Conservation (phyloP, 2,888 invertebrate species). For the Brachylomia viminalis region DNA sequence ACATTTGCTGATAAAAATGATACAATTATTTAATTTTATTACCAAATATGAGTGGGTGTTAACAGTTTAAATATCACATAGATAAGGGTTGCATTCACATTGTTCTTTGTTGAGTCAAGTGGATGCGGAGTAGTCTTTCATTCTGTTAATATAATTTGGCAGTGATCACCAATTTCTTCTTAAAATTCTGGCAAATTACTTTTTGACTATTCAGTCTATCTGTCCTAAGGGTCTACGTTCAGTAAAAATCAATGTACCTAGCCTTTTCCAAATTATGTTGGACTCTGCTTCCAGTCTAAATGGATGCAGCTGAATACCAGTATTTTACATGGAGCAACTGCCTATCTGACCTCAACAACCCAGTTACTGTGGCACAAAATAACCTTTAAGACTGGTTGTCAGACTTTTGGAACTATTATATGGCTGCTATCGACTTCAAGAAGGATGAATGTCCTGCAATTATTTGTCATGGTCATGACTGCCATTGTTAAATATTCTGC, state of each 20-base stretch:
- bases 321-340: neutral
- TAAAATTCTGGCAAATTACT: neutral
- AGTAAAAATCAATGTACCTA: neutral
- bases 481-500: constrained; percentile 24
- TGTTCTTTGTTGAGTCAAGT: constrained; percentile 2
- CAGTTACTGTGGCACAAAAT: neutral
- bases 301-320: too few species aligned
- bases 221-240: neutral
- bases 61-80: constrained; percentile 6
- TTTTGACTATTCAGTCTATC: neutral
- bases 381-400: neutral
- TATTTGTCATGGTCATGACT: constrained; percentile 16
- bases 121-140: neutral
- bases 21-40: neutral
- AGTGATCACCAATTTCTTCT: neutral
- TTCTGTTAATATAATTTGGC: neutral
- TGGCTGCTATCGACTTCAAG: neutral
- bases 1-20: constrained; percentile 4
- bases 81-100: constrained; percentile 9
- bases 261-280: neutral
- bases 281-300: too few species aligned
- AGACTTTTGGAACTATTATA: neutral
- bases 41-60: constrained; percentile 8
- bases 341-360: neutral
- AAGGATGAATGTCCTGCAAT: constrained; percentile 1